These are phyloP conservation scores for Caenorhabditis doughertyi DNA, from an alignment of 2,888 invertebrate species.

Conservation along the genomic window DNA sequence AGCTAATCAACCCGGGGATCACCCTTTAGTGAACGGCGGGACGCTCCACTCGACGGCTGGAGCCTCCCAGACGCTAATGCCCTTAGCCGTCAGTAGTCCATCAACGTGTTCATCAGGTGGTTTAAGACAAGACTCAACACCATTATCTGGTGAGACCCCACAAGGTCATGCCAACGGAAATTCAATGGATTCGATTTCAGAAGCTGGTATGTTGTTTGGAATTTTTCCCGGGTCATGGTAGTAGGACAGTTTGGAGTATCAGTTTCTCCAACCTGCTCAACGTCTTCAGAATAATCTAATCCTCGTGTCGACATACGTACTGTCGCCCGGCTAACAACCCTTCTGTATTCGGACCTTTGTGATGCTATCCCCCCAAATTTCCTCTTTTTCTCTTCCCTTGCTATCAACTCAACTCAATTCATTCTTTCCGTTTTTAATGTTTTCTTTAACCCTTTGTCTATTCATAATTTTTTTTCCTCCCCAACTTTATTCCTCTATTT, in stretches of 20 bases:
- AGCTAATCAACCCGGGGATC: conserved; percentile 59
- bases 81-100: conserved; percentile 76
- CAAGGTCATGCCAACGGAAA: conserved; percentile 58
- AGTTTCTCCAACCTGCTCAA: background rate
- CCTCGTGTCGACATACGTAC: conserved; percentile 32
- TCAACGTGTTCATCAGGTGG: conserved; percentile 74
- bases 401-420: background rate
- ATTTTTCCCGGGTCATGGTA: conserved; percentile 19
- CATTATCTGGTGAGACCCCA: conserved; percentile 67
- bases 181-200: conserved; percentile 77
- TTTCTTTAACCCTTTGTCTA: background rate
- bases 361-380: conserved; percentile 48
- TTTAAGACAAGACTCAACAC: conserved; percentile 72
- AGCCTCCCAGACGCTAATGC: conserved; percentile 74
- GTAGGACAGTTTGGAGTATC: conserved; percentile 4
- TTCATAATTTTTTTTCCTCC: conserved; percentile 32
- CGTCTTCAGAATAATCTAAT: conserved; percentile 23
- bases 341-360: conserved; percentile 54
- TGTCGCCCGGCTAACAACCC: conserved; percentile 45
- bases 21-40: conserved; percentile 80
- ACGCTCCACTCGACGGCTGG: conserved; percentile 75
- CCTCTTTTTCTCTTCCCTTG: background rate
- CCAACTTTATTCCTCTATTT: conserved; percentile 9
- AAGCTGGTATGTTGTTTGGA: conserved; percentile 73
- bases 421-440: too few species aligned